Conservation (phyloP, 1,140 invertebrate genomes). For the Scaptomyza hsui region DNA sequence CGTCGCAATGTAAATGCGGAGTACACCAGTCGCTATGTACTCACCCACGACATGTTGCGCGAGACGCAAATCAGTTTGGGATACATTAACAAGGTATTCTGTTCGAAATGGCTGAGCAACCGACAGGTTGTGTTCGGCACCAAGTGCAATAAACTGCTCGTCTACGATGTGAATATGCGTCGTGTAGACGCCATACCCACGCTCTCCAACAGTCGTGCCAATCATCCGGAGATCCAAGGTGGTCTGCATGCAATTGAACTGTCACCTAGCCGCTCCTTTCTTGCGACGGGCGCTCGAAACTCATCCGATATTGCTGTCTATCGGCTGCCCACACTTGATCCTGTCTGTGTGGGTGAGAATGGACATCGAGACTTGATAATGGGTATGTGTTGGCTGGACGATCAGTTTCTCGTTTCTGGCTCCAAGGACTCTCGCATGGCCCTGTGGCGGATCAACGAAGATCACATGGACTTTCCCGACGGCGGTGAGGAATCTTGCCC, state of each 20-base stretch:
- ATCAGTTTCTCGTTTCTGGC: slow-evolving; percentile 96
- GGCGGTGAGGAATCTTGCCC: slow-evolving; percentile 85
- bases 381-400: slow-evolving; percentile 98
- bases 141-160: slow-evolving; percentile 97
- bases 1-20: slow-evolving; percentile 89
- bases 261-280: slow-evolving; percentile 94
- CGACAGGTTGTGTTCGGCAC: slow-evolving; percentile 97
- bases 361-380: slow-evolving; percentile 98
- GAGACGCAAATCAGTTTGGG: slow-evolving; percentile 92
- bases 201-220: slow-evolving; percentile 86
- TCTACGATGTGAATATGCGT: slow-evolving; percentile 92
- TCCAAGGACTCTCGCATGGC: slow-evolving; percentile 95
- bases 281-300: slow-evolving; percentile 96
- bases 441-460: slow-evolving; percentile 89
- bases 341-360: slow-evolving; percentile 96
- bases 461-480: slow-evolving; percentile 86
- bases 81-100: slow-evolving; percentile 98
- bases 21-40: slow-evolving; percentile 92
- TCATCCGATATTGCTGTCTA: slow-evolving; percentile 97
- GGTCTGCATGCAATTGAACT: slow-evolving; percentile 97
- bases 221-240: slow-evolving; percentile 88
- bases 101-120: slow-evolving; percentile 97
- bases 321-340: slow-evolving; percentile 95
- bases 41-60: slow-evolving; percentile 94
- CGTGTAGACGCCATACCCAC: slow-evolving; percentile 94